Conservation (phyloP, 1,140 invertebrate genomes). For the Cotesia glomerata region DNA sequence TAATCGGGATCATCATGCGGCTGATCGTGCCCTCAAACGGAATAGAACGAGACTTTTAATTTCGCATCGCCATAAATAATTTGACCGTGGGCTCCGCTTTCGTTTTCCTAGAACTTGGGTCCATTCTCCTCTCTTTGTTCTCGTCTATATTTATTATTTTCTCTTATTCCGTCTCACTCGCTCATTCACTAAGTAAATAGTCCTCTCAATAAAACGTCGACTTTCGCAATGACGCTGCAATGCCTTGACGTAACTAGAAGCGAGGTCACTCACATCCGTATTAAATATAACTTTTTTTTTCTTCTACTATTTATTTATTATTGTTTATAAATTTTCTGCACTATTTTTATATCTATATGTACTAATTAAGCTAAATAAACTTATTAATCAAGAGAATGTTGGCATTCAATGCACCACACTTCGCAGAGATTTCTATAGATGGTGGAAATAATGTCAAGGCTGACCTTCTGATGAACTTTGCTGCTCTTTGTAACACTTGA, state of each 20-base stretch:
- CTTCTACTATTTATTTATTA: neutral
- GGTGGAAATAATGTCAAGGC: too few relatives aligned
- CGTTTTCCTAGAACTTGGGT: slow-evolving; percentile 23
- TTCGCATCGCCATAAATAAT: slow-evolving; percentile 63
- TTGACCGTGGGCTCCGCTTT: slow-evolving; percentile 53
- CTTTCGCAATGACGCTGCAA: slow-evolving; percentile 11
- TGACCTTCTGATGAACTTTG: too few relatives aligned
- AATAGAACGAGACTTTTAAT: slow-evolving; percentile 57
- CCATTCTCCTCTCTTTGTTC: slow-evolving; percentile 14
- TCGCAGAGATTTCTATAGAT: too few relatives aligned
- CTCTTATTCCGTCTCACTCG: neutral
- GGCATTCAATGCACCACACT: too few relatives aligned
- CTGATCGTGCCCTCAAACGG: slow-evolving; percentile 48
- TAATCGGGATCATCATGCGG: slow-evolving; percentile 37
- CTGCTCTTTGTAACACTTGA: too few relatives aligned
- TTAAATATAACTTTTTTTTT: neutral
- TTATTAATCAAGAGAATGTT: too few relatives aligned
- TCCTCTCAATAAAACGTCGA: too few relatives aligned
- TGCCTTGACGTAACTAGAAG: slow-evolving; percentile 14
- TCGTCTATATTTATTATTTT: neutral
- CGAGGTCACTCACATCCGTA: slow-evolving; percentile 3
- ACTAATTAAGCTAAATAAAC: too few relatives aligned
- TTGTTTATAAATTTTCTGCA: neutral
- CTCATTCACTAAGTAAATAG: neutral
- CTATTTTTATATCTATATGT: neutral